Evolutionary conservation across 1,140 invertebrate species (phyloP).

Genomic region (Thrips palmi): DNA sequence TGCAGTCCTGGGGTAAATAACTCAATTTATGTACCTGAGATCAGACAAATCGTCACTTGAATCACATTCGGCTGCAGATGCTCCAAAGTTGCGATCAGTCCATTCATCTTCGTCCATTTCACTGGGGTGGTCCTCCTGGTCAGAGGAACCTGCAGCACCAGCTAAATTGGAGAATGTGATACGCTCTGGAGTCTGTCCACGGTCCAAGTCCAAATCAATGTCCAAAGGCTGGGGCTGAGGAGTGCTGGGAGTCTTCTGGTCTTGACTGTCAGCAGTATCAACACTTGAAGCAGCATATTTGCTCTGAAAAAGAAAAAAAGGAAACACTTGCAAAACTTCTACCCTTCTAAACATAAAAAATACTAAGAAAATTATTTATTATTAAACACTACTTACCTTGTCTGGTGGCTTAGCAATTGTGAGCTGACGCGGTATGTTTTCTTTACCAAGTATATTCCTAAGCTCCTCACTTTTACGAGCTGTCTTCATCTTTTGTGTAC

Average conservation of each 20-base stretch:
- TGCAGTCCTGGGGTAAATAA: slow-evolving; percentile 4
- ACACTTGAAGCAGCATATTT: too few relatives aligned
- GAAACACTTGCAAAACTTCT: too few relatives aligned
- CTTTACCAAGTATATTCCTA: slow-evolving; percentile 22
- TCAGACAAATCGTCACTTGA: slow-evolving; percentile 57
- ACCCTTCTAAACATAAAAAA: slow-evolving; percentile 2
- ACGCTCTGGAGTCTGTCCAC: slow-evolving; percentile 54
- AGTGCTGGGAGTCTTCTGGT: too few relatives aligned
- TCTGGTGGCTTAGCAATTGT: slow-evolving; percentile 1
- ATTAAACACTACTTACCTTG: background rate
- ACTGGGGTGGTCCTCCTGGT: slow-evolving; percentile 48
- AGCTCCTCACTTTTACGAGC: slow-evolving; percentile 21
- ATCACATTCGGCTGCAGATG: slow-evolving; percentile 44
- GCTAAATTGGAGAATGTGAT: slow-evolving; percentile 57
- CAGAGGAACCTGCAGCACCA: slow-evolving; percentile 37
- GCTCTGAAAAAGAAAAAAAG: too few relatives aligned
- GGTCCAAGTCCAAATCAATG: too few relatives aligned
- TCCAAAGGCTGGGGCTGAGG: background rate
- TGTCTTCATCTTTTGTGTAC: slow-evolving; percentile 25
- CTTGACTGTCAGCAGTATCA: too few relatives aligned
- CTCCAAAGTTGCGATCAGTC: slow-evolving; percentile 79
- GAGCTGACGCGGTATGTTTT: slow-evolving; percentile 24
- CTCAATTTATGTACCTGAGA: slow-evolving; percentile 27
- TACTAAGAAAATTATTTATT: too few relatives aligned
- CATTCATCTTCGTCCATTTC: slow-evolving; percentile 86